Evolutionary conservation across 2,888 invertebrate genomes (phyloP).

Genomic region (Napeogenes sylphis): DNA sequence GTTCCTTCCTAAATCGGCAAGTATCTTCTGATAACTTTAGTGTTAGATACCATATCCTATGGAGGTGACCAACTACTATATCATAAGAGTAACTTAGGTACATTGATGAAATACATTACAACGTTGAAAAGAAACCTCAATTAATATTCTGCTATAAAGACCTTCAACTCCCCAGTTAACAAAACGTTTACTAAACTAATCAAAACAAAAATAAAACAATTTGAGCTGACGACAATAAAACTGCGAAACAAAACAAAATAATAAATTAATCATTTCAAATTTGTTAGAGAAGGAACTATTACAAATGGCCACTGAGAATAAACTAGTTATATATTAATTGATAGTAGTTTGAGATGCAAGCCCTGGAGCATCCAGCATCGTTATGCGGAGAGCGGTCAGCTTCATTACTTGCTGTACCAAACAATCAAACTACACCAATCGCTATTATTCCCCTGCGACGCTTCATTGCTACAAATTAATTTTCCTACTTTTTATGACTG

Average conservation of each 20-base stretch:
- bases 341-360: conserved; percentile 20
- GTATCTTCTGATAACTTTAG: no score
- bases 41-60: no score
- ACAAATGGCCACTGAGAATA: conserved; percentile 5
- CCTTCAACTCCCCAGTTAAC: neutral
- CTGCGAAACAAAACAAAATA: neutral
- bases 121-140: no score
- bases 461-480: conserved; percentile 39
- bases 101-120: no score
- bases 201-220: conserved; percentile 25
- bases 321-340: conserved; percentile 8
- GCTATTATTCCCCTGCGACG: conserved; percentile 36
- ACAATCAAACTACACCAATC: conserved; percentile 45
- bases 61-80: no score
- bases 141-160: no score
- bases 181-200: conserved; percentile 18
- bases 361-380: conserved; percentile 20
- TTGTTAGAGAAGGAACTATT: neutral
- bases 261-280: neutral
- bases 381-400: conserved; percentile 39
- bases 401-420: conserved; percentile 47
- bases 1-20: no score
- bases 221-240: conserved; percentile 14
- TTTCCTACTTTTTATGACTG: conserved; percentile 38
- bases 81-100: no score